Evolutionary conservation across 2,888 invertebrate species (phyloP), one percentile per base, ranked within the genome.

Genomic region (Brenthis ino): DNA sequence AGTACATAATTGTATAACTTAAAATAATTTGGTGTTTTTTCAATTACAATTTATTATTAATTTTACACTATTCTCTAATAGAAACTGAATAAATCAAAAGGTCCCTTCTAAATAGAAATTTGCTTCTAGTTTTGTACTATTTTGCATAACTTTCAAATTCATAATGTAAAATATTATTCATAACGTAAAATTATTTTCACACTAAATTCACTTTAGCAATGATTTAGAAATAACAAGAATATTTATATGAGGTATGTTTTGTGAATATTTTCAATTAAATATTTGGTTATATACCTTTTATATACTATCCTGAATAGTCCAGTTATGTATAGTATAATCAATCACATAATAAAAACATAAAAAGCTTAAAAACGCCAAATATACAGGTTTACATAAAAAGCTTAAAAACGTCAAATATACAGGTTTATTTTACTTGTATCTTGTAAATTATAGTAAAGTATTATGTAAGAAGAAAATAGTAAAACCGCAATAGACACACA

Each of bases 401-500:
- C 37, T 37, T 33, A 33, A 6, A 33, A 6, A 6, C 6, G 0
- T 6, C 6, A 33, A 1, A 24, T 24, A 24, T 24, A 24, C 24
- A 24, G 24, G 24, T 24, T 2, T 0, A 4, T 24, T 24, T 24
- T 24, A 2, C 4, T 24, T 24, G 24, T 24, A 24, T 24, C 24
- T 24, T 24, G 24, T 24, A 24, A 24, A 24, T 24, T 24, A 28
- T 28, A 28, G 3, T 28, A 28, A 3, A 28, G 28, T 4, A 28
- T 8, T 37, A 37, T 37, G 48, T 50, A 14, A 60, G 14, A 48
- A 48, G 58, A 47, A 58, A 14, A 11, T 24, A 14, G 48, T 58
- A 58, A 57, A 57, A 47, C 58, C 58, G 58, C 58, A n/a, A n/a
- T 50, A 47, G 20, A 47, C 47, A 48, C 24, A 47, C 24, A 48